Evolutionary conservation across 2,113 vertebrate species (phyloP).

Genomic region (Engystomops pustulosus): DNA sequence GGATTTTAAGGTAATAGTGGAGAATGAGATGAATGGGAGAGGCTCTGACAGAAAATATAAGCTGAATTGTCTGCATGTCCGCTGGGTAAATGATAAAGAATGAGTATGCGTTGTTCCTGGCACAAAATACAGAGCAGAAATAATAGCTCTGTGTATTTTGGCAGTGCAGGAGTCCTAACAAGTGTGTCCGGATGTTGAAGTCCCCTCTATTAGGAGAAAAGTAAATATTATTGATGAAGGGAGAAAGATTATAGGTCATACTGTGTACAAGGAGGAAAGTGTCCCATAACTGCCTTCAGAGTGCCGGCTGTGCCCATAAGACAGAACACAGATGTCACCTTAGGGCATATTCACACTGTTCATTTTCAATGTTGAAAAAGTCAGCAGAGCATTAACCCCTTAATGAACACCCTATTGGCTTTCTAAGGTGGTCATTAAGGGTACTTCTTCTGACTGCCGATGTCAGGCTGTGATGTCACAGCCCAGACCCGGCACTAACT

Average conservation of each 20-base stretch:
- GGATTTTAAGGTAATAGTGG: neutral
- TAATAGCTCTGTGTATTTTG: neutral
- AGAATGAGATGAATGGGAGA: neutral
- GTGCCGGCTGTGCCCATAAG: too few species aligned
- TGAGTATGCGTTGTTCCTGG: neutral
- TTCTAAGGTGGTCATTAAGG: too few species aligned
- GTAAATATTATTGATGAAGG: neutral
- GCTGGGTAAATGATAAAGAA: neutral
- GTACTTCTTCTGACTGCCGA: too few species aligned
- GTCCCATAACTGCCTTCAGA: neutral
- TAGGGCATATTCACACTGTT: too few species aligned
- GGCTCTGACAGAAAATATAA: neutral
- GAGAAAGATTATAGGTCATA: too few species aligned
- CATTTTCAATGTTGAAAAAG: too few species aligned
- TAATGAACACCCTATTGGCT: too few species aligned
- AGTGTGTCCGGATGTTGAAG: neutral
- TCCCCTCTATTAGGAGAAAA: neutral
- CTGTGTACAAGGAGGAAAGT: neutral
- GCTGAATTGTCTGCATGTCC: neutral
- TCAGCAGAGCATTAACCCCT: too few species aligned
- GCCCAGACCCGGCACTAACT: too few species aligned
- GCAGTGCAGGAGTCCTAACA: neutral
- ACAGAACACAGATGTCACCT: too few species aligned
- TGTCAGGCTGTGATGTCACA: too few species aligned
- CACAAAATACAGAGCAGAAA: neutral